Conservation (phyloP, 2,888 invertebrate species). For the Agrilus cyanescens region DNA sequence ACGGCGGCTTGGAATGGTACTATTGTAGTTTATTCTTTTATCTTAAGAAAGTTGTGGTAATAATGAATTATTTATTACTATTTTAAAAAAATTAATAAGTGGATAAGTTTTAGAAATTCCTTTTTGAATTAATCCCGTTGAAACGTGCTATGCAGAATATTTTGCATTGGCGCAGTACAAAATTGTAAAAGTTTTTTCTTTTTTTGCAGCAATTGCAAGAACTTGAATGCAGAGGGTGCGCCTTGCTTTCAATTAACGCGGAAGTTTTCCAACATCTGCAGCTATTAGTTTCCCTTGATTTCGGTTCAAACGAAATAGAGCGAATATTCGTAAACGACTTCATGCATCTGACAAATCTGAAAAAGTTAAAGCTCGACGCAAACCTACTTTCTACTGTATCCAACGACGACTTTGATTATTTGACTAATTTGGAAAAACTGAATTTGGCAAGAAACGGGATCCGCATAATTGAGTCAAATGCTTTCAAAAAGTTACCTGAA, state of each 20-base stretch:
- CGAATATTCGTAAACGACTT: constrained; percentile 57
- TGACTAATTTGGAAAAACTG: constrained; percentile 41
- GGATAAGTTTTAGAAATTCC: too few species aligned
- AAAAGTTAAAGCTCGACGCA: constrained; percentile 54
- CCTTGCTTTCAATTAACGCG: constrained; percentile 59
- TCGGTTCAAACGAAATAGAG: constrained; percentile 65
- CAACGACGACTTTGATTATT: constrained; percentile 50
- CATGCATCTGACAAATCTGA: constrained; percentile 50
- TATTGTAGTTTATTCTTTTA: too few species aligned
- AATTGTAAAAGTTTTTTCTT: constrained; percentile 3
- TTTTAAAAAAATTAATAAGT: too few species aligned
- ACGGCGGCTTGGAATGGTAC: too few species aligned
- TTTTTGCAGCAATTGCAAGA: constrained; percentile 52
- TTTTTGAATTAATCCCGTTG: too few species aligned
- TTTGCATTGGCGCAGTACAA: too few species aligned
- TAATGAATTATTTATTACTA: too few species aligned
- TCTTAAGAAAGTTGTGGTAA: too few species aligned
- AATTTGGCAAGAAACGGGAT: constrained; percentile 59
- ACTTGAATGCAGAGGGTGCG: constrained; percentile 62
- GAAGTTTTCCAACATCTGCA: constrained; percentile 62
- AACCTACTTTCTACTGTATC: constrained; percentile 61
- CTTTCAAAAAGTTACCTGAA: constrained; percentile 59
- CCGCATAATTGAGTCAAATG: constrained; percentile 52
- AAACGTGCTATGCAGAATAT: too few species aligned
- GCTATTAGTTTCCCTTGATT: constrained; percentile 56